Evolutionary conservation across 2,113 vertebrate genomes (phyloP).

Genomic region (Sisor rabdophorus): DNA sequence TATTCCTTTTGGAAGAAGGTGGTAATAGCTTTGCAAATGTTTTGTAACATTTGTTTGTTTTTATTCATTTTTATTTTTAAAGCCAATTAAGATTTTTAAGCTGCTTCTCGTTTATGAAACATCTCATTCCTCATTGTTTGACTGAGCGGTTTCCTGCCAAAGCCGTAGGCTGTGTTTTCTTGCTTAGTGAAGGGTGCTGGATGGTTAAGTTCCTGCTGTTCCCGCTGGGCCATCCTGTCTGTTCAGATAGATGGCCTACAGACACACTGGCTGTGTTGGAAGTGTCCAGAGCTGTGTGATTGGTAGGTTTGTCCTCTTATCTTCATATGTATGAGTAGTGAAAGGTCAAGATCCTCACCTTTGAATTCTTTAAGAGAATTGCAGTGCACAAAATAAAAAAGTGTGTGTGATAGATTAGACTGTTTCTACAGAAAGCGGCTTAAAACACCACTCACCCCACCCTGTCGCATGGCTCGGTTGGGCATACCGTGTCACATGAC

Average conservation of each 20-base stretch:
- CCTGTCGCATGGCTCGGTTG: too few species aligned
- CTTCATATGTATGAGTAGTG: background rate
- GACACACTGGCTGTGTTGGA: conserved; percentile 27
- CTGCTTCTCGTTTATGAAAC: background rate
- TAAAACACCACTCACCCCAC: too few species aligned
- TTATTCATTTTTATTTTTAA: background rate
- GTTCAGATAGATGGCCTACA: conserved; percentile 40
- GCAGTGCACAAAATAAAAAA: background rate
- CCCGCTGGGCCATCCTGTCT: conserved; percentile 36
- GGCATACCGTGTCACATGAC: too few species aligned
- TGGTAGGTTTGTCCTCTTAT: conserved; percentile 32
- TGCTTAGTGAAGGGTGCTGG: background rate
- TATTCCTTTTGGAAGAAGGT: conserved; percentile 1
- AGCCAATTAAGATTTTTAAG: background rate
- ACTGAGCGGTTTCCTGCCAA: conserved; percentile 2
- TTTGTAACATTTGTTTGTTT: background rate
- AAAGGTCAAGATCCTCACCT: background rate
- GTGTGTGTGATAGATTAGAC: too few species aligned
- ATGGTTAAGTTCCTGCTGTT: conserved; percentile 18
- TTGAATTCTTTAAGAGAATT: background rate
- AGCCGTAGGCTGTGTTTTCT: conserved; percentile 5
- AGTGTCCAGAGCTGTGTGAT: conserved; percentile 41
- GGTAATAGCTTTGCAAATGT: background rate
- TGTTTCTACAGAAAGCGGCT: too few species aligned
- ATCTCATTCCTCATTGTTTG: background rate